A percentile compares a stretch with the other conserved stretches of the same genome.
Evolutionary conservation across 1,140 invertebrate species (phyloP).

Genomic region (Ladona fulva): DNA sequence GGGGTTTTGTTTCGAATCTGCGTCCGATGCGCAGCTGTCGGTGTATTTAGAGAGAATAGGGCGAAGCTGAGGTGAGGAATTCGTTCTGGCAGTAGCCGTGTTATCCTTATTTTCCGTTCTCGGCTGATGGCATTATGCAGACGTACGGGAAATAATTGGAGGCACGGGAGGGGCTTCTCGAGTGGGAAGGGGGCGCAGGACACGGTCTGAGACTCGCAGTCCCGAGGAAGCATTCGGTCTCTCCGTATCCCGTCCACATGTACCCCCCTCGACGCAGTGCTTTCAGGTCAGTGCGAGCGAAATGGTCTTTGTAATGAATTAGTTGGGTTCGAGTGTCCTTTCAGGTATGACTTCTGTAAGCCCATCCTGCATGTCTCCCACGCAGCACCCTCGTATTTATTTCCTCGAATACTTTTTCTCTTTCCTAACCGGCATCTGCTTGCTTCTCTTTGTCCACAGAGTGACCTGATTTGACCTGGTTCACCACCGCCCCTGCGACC

Average conservation of each 20-base stretch:
- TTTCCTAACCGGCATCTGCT: background rate
- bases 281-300: background rate
- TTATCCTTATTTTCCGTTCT: too few relatives aligned
- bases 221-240: background rate
- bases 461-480: constrained; percentile 3
- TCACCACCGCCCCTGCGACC: background rate
- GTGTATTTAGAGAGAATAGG: too few relatives aligned
- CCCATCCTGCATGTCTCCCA: background rate
- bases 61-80: too few relatives aligned
- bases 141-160: background rate
- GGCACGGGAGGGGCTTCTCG: background rate
- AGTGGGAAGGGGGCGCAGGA: background rate
- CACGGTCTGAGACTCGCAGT: background rate
- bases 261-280: background rate
- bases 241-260: background rate
- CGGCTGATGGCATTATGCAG: background rate
- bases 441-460: constrained; percentile 8
- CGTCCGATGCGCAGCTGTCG: too few relatives aligned
- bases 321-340: background rate
- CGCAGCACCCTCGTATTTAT: background rate
- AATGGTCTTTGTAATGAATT: background rate
- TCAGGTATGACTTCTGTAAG: background rate
- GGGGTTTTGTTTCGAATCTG: too few relatives aligned
- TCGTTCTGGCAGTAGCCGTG: too few relatives aligned
- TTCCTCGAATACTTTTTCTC: background rate